Percentiles rank a stretch among this genome's conserved stretches.
Evolutionary conservation across 2,113 vertebrate species (phyloP).

Genomic region (Fregetta grallaria): DNA sequence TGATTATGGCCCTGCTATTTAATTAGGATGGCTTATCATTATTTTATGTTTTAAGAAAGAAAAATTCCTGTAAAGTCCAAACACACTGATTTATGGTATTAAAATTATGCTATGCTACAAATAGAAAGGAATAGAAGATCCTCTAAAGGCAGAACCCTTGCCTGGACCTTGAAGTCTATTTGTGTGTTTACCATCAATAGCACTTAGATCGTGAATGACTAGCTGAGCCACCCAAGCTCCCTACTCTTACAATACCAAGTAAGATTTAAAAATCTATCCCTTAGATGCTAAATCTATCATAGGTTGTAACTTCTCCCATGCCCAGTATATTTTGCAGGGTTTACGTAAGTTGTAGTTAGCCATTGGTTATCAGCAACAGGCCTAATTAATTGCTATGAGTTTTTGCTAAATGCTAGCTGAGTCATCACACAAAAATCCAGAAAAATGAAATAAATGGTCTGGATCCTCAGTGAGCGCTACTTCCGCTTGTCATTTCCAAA

Average conservation of each 20-base stretch:
- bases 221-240: background rate
- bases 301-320: background rate
- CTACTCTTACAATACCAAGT: background rate
- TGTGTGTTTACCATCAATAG: background rate
- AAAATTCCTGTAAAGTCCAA: background rate
- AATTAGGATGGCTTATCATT: background rate
- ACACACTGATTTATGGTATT: background rate
- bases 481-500: background rate
- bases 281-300: background rate
- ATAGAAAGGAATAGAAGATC: background rate
- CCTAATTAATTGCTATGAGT: background rate
- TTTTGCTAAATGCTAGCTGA: background rate
- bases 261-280: background rate
- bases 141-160: background rate
- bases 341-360: background rate
- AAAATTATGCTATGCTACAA: background rate
- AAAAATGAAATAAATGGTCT: background rate
- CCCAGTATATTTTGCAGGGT: background rate
- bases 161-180: background rate
- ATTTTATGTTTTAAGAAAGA: background rate
- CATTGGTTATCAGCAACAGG: background rate
- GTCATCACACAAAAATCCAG: background rate
- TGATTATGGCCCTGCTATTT: background rate
- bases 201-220: background rate
- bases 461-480: background rate